Base-by-base conservation (phyloP, 2,113 vertebrate genomes). In the Calyptomena viridis region DNA sequence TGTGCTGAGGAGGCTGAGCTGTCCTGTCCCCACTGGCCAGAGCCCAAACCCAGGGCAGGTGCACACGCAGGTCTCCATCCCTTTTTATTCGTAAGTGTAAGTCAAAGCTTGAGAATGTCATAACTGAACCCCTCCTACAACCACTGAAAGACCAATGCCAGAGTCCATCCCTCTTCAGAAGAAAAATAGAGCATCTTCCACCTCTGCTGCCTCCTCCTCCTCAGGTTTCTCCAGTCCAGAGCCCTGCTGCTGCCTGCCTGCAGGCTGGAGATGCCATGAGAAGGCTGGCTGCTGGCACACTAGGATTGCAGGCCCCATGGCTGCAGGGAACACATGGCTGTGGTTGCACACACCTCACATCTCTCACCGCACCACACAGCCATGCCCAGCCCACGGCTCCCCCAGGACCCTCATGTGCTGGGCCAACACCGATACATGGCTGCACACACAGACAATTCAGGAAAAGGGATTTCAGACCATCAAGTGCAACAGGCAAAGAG, bases 81-180 rank as follows among this genome's bases (percentile, higher is more conserved):
- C 93, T 82, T 89, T 97, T 97, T 95, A 96, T 96, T 97, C 47
- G 5, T 90, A 91, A 87, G 95, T 93, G 74, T 35, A 75, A 75
- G 30, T 87, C 94, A 93, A 93, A 96, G 81, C 87, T 95, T 42
- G 50, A 91, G 67, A 89, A 91, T 12, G 30, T 68, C 81, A 64
- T 37, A 95, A 44, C 15, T 27, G 14, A 89, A 79, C 28, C 66
- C 53, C 59, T 59, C 75, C 82, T 62, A 0, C 53, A 60, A 53
- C 46, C 69, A 67, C 58, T 58, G 18, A 52, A 0, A 2, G 40
- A 89, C 77, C 78, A 82, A 28, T 14, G 37, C 0, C 1, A 67
- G 31, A 66, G 84, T 88, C 72, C 82, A 50, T 52, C 44, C 30
- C 67, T 55, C 67, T 22, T 50, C 50, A 74, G 79, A 80, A 88